Evolutionary conservation across 2,888 invertebrate genomes (phyloP).

Genomic region (Microplitis manilae): DNA sequence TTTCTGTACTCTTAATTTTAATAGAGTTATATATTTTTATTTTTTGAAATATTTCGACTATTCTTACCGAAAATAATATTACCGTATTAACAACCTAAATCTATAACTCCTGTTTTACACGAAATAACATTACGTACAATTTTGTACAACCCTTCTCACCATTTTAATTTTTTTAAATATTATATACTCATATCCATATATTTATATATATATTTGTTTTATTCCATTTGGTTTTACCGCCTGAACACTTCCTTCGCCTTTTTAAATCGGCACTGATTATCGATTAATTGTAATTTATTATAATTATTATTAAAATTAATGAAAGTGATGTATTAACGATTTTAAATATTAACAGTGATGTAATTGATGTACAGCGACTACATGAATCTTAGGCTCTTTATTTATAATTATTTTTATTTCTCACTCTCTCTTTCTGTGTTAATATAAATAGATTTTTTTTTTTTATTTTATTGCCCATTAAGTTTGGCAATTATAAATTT

Average conservation of each 20-base stretch:
- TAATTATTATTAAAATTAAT: slow-evolving; percentile 14
- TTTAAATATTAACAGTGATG: slow-evolving; percentile 22
- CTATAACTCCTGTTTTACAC: slow-evolving; percentile 62
- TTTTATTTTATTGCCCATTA: neutral
- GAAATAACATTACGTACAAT: slow-evolving; percentile 67
- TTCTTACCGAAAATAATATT: slow-evolving; percentile 66
- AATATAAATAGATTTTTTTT: neutral
- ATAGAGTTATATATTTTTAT: slow-evolving; percentile 25
- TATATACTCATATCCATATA: slow-evolving; percentile 8
- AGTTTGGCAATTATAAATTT: neutral
- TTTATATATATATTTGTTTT: slow-evolving; percentile 27
- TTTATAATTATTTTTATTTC: slow-evolving; percentile 13
- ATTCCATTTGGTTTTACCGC: slow-evolving; percentile 3
- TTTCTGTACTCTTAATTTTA: slow-evolving; percentile 39
- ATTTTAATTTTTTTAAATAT: slow-evolving; percentile 31
- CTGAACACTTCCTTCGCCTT: neutral
- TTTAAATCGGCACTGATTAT: neutral
- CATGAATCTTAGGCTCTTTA: slow-evolving; percentile 23
- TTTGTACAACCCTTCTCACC: slow-evolving; percentile 42
- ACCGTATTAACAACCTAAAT: slow-evolving; percentile 66
- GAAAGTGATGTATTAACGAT: slow-evolving; percentile 21
- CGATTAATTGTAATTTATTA: neutral
- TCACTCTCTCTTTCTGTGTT: slow-evolving; percentile 6
- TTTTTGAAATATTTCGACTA: slow-evolving; percentile 54
- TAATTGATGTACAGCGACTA: slow-evolving; percentile 24